Evolutionary conservation across 2,797 vertebrate species (phyloP), one percentile per base, ranked within the genome.

Genomic region (Rachycentron canadum): DNA sequence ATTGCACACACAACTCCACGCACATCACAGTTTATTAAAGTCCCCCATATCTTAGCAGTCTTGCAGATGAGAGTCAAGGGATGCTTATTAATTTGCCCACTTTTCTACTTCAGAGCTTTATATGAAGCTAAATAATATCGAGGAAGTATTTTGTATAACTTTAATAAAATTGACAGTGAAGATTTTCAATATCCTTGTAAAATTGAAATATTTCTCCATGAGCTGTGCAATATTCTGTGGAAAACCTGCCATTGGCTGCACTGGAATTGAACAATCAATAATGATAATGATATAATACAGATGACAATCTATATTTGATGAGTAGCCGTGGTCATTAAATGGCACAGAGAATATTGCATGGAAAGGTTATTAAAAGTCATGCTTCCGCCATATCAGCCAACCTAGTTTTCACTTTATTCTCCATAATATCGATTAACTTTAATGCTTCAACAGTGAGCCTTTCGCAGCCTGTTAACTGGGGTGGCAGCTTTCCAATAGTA

Each of bases 221-320:
- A 73, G 1, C 57, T 36, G 7, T 38, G 32, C 14, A 26, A 21
- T 77, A n/a, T 73, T 83, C 64, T 45, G 80, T 69, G 17, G 12
- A 28, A 72, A 45, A 68, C 8, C 12, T 56, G 16, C 26, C 23
- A 49, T 5, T 41, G 59, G 70, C 63, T 60, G n/a, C 10, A 0
- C 13, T n/a, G 59, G 13, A 83, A 73, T 67, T 73, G 52, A 64
- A 58, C 73, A 41, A 52, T 76, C 68, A 14, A 84, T 64, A 26
- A 60, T 32, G 9, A 52, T 23, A 50, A 82, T 23, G 19, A 2
- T 47, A 9, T 47, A 47, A n/a, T 47, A 47, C 9, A 21, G 43
- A 21, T 49, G 45, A 28, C 14, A 30, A 34, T 73, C 13, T 63
- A 61, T 75, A 66, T 85, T 78, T 73, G 17, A 77, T 69, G 56